phyloP scores from a whole-genome alignment of 2,113 vertebrate genomes.

The Cynocephalus volans region DNA sequence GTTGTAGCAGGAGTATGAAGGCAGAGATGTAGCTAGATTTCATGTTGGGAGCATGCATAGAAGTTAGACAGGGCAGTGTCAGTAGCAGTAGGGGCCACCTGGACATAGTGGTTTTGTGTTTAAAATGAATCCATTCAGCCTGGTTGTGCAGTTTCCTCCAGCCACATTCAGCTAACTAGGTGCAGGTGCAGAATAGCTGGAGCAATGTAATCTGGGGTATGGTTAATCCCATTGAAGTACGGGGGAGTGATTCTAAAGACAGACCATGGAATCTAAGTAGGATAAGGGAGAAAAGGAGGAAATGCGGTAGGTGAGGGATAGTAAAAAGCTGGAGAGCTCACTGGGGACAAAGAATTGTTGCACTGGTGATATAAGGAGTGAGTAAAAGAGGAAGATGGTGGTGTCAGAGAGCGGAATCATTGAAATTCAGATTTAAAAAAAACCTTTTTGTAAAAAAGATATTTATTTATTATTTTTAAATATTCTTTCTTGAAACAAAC shows the following conservation, averaged over 20 bases:
- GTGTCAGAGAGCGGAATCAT: background rate
- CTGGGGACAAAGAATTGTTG: background rate
- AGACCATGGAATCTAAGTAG: background rate
- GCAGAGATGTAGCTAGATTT: background rate
- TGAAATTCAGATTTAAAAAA: background rate
- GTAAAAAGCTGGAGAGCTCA: background rate
- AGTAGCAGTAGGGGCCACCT: background rate
- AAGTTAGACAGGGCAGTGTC: background rate
- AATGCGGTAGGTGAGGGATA: background rate
- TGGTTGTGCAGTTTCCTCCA: background rate
- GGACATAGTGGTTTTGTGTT: background rate
- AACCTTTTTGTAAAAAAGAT: background rate
- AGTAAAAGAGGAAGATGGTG: background rate
- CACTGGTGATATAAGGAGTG: background rate
- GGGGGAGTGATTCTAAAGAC: background rate
- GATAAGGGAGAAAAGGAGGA: background rate
- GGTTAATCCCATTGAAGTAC: background rate
- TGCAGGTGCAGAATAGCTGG: background rate
- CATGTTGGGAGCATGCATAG: background rate
- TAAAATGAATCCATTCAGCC: background rate
- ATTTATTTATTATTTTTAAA: constrained; percentile 44
- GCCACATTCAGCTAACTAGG: background rate
- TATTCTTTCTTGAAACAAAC: background rate
- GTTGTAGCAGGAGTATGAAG: background rate
- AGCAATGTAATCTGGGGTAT: background rate